Percentiles rank a stretch among this genome's conserved stretches.
Evolutionary conservation across 2,113 vertebrate genomes (phyloP).

Genomic region (Embiotoca jacksoni): DNA sequence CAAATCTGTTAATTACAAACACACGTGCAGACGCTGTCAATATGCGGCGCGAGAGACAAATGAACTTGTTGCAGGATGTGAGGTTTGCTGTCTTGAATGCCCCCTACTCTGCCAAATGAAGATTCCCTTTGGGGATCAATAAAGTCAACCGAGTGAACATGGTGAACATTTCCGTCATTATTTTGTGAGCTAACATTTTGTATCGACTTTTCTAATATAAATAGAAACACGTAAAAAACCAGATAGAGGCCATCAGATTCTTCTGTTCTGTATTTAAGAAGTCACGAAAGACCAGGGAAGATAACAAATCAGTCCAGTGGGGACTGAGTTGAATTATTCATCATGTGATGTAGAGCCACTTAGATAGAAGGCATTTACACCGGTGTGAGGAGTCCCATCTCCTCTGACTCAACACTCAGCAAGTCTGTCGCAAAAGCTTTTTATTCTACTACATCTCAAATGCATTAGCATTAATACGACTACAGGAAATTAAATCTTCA

Average conservation of each 20-base stretch:
- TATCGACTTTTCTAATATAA: neutral
- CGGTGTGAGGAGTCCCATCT: slow-evolving; percentile 75
- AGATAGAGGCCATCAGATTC: neutral
- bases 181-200: neutral
- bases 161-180: no score
- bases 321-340: slow-evolving; percentile 70
- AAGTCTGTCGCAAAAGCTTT: slow-evolving; percentile 56
- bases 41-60: slow-evolving; percentile 37
- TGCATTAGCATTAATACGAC: slow-evolving; percentile 77
- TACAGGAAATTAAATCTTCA: slow-evolving; percentile 61
- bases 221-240: neutral
- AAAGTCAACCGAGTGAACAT: no score
- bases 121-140: no score
- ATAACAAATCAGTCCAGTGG: slow-evolving; percentile 31
- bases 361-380: slow-evolving; percentile 67
- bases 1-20: slow-evolving; percentile 69
- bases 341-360: slow-evolving; percentile 45
- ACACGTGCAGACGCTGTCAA: slow-evolving; percentile 42
- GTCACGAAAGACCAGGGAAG: slow-evolving; percentile 2
- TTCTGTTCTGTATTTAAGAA: slow-evolving; percentile 9
- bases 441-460: slow-evolving; percentile 75
- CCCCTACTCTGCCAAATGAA: neutral
- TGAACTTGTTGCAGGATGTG: slow-evolving; percentile 5
- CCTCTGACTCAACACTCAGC: slow-evolving; percentile 73
- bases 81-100: neutral